Evolutionary conservation across 2,797 vertebrate species (phyloP), one percentile per base, ranked within the genome.

Genomic region (Lepilemur septentrionalis): DNA sequence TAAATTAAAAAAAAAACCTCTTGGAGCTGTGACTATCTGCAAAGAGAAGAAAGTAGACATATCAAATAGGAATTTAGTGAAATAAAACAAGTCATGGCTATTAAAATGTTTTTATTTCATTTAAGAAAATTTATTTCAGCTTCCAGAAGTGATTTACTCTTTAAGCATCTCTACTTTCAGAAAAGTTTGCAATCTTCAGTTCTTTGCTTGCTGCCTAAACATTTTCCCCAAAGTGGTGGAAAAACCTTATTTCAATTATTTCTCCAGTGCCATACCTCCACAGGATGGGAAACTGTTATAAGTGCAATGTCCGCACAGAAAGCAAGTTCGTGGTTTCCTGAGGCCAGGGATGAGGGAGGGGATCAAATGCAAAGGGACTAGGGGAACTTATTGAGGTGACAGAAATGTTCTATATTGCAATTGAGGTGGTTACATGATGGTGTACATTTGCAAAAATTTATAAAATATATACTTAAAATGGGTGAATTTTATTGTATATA

Each of bases 191-290:
- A 69, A 73, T 91, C 72, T 43, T 63, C 22, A 65, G 32, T 70
- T 93, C 72, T 85, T 83, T 83, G n/a, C 41, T 89, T 95, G 41
- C 35, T 11, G 0, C 76, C n/a, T 90, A 69, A 73, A 80, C 23
- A 63, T 88, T 92, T 92, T 46, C 9, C 48, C n/a, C 5, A 22
- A 76, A 78, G 30, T 65, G 50, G 41, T 59, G 50, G 41, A 69
- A 73, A 94, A 96, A 52, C 10, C 17, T 61, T 89, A 81, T 91
- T 93, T 95, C 61, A 38, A 43, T 96, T 75, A 61, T 46, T 76
- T 96, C 93, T 82, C 79, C 43, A 93, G 57, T 63, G 13, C 25
- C n/a, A n/a, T 32, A 61, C 79, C 17, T 73, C 50, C 50, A 82
- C 50, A 93, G 65, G 48, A 79, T 75, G 46, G 30, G 48, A 65